Evolutionary conservation across 2,888 invertebrate species (phyloP), one percentile per base, ranked within the genome.

Genomic region (Trissolcus japonicus): DNA sequence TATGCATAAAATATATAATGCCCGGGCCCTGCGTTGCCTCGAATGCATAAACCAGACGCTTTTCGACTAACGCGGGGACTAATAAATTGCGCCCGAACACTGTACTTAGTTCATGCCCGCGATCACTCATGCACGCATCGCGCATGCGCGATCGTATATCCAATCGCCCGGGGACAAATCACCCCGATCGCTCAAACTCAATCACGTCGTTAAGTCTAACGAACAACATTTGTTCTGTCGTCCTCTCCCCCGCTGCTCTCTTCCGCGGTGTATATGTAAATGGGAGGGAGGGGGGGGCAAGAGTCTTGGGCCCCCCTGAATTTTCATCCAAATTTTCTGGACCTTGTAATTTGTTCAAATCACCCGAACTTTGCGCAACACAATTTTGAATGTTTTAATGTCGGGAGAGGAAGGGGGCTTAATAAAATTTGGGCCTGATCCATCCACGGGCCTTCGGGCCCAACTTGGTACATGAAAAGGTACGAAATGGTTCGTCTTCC

Each of bases 101-200:
- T 75, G 75, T 59, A 75, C 68, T 68, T 68, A 75, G 75, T 63
- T 56, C 59, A 11, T 29, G 72, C 55, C 43, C 73, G 63, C 41
- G 61, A 67, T 61, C 62, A 60, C 16, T 76, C 72, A 69, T 62
- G 60, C 53, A 54, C 54, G 65, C 68, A 56, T n/a, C 46, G 19
- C 60, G 60, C 55, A 53, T 51, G 43, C 43, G 60, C 66, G 79
- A 76, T 79, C 79, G 76, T 73, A 73, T 73, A 79, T 76, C 79
- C 76, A 73, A 66, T 62, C 76, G 68, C 54, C 62, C 41, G 54
- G 57, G 76, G 69, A 72, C 79, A 79, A 79, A 79, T 78, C 75
- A 68, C 65, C 63, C 75, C 71, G 61, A 78, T 74, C 76, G 75
- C 35, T 56, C 55, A 51, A 41, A 54, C 67, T 51, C 17, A 79